These are phyloP conservation scores for Ophonus ardosiacus DNA, from an alignment of 2,888 invertebrate species.

Conservation along the genomic window DNA sequence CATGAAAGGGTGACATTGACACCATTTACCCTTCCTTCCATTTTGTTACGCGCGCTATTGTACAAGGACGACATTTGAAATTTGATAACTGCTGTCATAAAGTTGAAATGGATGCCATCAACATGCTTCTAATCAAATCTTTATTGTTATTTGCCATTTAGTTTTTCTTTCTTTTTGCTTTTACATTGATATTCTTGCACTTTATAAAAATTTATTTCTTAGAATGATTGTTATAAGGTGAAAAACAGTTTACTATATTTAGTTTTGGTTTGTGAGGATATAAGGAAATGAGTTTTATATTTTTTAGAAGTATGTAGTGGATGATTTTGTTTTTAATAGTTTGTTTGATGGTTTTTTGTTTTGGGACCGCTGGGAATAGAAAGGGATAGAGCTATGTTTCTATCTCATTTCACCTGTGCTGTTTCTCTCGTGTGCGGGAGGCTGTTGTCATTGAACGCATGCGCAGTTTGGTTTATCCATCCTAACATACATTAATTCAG, in stretches of 20 bases:
- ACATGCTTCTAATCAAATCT: conserved; percentile 11
- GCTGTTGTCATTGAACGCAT: conserved; percentile 65
- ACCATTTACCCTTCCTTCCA: conserved; percentile 60
- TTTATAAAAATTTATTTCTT: neutral
- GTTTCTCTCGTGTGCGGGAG: conserved; percentile 43
- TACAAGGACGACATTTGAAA: conserved; percentile 39
- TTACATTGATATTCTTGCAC: neutral
- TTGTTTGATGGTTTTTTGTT: conserved; percentile 2
- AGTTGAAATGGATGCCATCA: conserved; percentile 19
- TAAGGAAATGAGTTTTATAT: neutral
- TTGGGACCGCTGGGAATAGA: conserved; percentile 3
- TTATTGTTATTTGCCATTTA: neutral
- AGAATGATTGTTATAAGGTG: neutral
- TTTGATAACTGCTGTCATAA: conserved; percentile 35
- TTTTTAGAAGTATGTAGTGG: neutral
- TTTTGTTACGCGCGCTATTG: conserved; percentile 53
- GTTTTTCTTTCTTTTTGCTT: conserved; percentile 29
- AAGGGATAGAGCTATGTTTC: neutral
- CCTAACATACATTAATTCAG: conserved; percentile 73
- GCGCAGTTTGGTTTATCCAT: conserved; percentile 69
- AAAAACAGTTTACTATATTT: neutral
- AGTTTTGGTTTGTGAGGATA: neutral
- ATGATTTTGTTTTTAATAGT: neutral
- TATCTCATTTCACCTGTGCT: conserved; percentile 28
- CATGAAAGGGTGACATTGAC: conserved; percentile 64